phyloP scores from a whole-genome alignment of 2,888 invertebrate genomes.

The Agrochola litura region DNA sequence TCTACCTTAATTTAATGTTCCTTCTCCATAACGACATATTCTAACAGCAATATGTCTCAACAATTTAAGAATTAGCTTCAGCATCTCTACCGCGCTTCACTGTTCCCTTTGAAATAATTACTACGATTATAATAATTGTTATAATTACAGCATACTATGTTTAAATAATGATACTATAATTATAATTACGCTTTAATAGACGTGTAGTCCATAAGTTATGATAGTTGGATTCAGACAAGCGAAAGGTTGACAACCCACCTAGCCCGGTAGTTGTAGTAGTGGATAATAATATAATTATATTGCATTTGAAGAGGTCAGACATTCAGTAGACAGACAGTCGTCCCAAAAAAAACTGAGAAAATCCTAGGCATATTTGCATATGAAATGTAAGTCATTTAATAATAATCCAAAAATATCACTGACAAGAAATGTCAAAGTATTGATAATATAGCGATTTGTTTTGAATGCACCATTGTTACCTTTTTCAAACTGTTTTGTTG shows the following conservation, averaged over 20 bases:
- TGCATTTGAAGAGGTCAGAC: too few species aligned
- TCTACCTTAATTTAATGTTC: not conserved
- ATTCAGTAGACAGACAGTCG: too few species aligned
- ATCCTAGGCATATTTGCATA: not conserved
- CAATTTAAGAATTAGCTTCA: slow-evolving; percentile 37
- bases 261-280: not conserved
- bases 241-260: slow-evolving; percentile 5
- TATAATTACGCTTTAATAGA: slow-evolving; percentile 58
- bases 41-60: slow-evolving; percentile 43
- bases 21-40: slow-evolving; percentile 5
- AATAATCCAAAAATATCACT: not conserved
- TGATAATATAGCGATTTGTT: slow-evolving; percentile 2
- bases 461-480: slow-evolving; percentile 4
- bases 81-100: slow-evolving; percentile 20
- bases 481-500: slow-evolving; percentile 14
- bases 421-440: not conserved
- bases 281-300: not conserved
- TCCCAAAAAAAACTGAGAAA: not conserved
- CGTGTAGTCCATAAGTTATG: slow-evolving; percentile 7
- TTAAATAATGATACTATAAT: slow-evolving; percentile 65
- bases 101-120: slow-evolving; percentile 53
- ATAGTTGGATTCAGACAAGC: slow-evolving; percentile 9
- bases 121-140: slow-evolving; percentile 59
- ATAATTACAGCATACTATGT: slow-evolving; percentile 48
- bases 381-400: not conserved